A percentile compares a stretch with the other conserved stretches of the same genome.
These are phyloP conservation scores for Tribolium freemani DNA, from an alignment of 2,888 invertebrate genomes.

Conservation along the genomic window DNA sequence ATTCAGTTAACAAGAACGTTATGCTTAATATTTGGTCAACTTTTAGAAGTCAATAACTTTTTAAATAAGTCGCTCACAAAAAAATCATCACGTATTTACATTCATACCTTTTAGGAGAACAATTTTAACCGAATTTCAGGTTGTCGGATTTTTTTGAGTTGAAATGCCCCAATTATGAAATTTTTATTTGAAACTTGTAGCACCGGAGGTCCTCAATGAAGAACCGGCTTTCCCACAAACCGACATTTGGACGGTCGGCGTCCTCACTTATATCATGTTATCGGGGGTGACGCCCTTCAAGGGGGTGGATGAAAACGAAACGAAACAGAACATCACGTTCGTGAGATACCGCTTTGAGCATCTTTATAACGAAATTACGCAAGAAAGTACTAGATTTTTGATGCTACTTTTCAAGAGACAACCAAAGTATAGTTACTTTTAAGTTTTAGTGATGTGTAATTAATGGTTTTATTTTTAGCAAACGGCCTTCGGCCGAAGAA, in stretches of 20 bases:
- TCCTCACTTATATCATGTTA: slow-evolving; percentile 90
- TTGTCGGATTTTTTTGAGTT: no score
- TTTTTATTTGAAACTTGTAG: slow-evolving; percentile 66
- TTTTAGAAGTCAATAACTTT: no score
- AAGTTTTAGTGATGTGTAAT: neutral
- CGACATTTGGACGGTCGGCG: slow-evolving; percentile 97
- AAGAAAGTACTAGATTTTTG: slow-evolving; percentile 93
- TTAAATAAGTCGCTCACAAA: no score
- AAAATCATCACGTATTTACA: no score
- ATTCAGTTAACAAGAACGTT: no score
- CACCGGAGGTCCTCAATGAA: slow-evolving; percentile 91
- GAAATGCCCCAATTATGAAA: no score
- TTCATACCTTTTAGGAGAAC: no score
- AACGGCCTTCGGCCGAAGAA: slow-evolving; percentile 94
- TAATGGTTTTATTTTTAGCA: slow-evolving; percentile 72
- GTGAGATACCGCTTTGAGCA: slow-evolving; percentile 95
- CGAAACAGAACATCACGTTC: slow-evolving; percentile 91
- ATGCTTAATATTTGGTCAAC: no score
- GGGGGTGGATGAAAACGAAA: slow-evolving; percentile 86
- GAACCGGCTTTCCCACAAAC: slow-evolving; percentile 91
- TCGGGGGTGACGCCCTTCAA: slow-evolving; percentile 94
- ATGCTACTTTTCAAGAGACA: slow-evolving; percentile 96
- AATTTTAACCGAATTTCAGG: no score
- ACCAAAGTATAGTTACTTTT: slow-evolving; percentile 78
- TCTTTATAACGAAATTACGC: slow-evolving; percentile 94